phyloP scores from a whole-genome alignment of 2,113 vertebrate genomes.

The Lipotes vexillifer region DNA sequence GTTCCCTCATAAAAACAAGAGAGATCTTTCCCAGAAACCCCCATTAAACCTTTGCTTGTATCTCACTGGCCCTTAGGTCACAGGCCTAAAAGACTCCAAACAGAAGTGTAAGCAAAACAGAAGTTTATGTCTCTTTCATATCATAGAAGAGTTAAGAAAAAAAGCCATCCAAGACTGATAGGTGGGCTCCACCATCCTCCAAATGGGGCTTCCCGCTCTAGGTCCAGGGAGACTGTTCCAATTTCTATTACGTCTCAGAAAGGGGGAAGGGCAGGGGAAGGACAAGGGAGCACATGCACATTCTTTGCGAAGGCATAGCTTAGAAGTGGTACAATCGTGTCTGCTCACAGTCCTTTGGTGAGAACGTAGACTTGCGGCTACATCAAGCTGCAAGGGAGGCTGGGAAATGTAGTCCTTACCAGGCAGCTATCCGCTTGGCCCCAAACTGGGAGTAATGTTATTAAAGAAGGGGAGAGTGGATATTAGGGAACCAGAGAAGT shows the following conservation, averaged over 20 bases:
- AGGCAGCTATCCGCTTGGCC: not conserved
- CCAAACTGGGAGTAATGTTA: not conserved
- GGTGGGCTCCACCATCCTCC: not conserved
- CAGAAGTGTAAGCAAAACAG: not conserved
- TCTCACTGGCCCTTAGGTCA: not conserved
- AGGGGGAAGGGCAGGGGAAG: not conserved
- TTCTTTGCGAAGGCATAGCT: not conserved
- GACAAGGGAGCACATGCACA: not conserved
- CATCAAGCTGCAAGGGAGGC: not conserved
- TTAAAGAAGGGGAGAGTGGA: not conserved
- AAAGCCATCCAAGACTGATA: not conserved
- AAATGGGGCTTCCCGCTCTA: not conserved
- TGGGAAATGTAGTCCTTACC: conserved; percentile 52
- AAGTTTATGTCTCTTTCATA: not conserved
- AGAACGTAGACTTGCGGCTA: not conserved
- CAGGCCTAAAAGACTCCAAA: not conserved
- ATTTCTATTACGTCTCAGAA: not conserved
- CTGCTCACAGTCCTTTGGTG: not conserved
- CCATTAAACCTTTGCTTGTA: not conserved
- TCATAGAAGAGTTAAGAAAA: not conserved
- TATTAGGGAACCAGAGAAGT: not conserved
- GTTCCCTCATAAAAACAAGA: not conserved
- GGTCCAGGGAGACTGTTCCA: not conserved
- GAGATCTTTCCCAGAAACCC: not conserved
- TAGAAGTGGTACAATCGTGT: not conserved